A percentile compares a stretch with the other conserved stretches of the same genome.
Evolutionary conservation across 2,113 vertebrate genomes (phyloP).

Genomic region (Corydoras maculifer): DNA sequence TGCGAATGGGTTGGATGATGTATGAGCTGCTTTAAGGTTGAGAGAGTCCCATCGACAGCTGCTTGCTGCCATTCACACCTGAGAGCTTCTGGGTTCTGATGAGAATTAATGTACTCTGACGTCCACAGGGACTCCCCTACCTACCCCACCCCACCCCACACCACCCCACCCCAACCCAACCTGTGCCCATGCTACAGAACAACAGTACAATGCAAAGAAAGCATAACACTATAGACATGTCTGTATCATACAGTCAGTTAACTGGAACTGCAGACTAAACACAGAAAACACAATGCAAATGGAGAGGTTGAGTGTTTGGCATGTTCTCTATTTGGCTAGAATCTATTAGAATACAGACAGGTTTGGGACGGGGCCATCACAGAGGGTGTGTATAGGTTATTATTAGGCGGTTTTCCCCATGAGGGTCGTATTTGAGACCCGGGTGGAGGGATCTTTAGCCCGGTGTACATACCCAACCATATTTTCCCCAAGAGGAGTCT

Average conservation of each 20-base stretch:
- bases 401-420: neutral
- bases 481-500: neutral
- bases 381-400: slow-evolving; percentile 27
- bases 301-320: too few species aligned
- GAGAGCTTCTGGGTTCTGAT: slow-evolving; percentile 81
- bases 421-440: neutral
- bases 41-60: slow-evolving; percentile 78
- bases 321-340: neutral
- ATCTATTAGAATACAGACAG: neutral
- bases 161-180: slow-evolving; percentile 38
- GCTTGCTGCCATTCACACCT: slow-evolving; percentile 85
- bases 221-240: too few species aligned
- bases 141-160: slow-evolving; percentile 35
- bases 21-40: slow-evolving; percentile 73
- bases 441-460: neutral
- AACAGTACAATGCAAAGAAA: slow-evolving; percentile 65
- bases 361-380: slow-evolving; percentile 7
- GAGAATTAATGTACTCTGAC: slow-evolving; percentile 90
- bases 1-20: slow-evolving; percentile 60
- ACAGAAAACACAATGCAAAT: too few species aligned
- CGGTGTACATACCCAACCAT: slow-evolving; percentile 17
- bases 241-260: too few species aligned
- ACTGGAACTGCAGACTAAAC: too few species aligned
- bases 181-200: slow-evolving; percentile 78
- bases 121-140: slow-evolving; percentile 72